Percentiles rank a stretch among this genome's conserved stretches.
Evolutionary conservation across 2,888 invertebrate genomes (phyloP).

Genomic region (Limnephilus rhombicus): DNA sequence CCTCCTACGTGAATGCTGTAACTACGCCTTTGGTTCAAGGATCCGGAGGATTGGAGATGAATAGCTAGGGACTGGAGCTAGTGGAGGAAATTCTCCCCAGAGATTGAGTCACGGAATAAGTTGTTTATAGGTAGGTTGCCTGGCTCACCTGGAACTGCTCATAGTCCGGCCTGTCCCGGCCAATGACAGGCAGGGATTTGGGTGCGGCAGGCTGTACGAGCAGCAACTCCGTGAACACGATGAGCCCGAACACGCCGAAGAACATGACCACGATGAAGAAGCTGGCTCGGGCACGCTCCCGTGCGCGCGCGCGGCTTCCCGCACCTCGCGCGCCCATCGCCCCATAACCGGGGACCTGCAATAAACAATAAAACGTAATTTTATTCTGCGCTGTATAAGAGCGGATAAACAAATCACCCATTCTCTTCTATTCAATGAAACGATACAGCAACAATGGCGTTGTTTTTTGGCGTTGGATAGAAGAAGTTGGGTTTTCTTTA

Average conservation of each 20-base stretch:
- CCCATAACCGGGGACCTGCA: slow-evolving; percentile 70
- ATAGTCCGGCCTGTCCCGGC: slow-evolving; percentile 78
- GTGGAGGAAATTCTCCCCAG: neutral
- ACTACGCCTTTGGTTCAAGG: too few species aligned
- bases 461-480: too few species aligned
- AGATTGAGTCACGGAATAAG: neutral
- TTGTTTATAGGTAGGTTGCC: neutral
- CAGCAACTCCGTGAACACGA: slow-evolving; percentile 91
- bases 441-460: too few species aligned
- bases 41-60: neutral
- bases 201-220: slow-evolving; percentile 75
- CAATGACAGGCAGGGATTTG: slow-evolving; percentile 74
- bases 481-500: too few species aligned
- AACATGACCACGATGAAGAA: slow-evolving; percentile 95
- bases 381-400: neutral
- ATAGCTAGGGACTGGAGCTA: neutral
- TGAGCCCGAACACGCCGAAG: slow-evolving; percentile 92
- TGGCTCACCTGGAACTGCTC: slow-evolving; percentile 82
- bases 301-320: slow-evolving; percentile 77
- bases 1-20: too few species aligned
- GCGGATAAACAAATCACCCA: too few species aligned
- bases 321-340: slow-evolving; percentile 72
- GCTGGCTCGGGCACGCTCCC: slow-evolving; percentile 91
- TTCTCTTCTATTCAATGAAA: too few species aligned
- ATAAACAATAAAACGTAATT: neutral